Conservation (phyloP, 1,140 invertebrate species). For the Tachypleus tridentatus region DNA sequence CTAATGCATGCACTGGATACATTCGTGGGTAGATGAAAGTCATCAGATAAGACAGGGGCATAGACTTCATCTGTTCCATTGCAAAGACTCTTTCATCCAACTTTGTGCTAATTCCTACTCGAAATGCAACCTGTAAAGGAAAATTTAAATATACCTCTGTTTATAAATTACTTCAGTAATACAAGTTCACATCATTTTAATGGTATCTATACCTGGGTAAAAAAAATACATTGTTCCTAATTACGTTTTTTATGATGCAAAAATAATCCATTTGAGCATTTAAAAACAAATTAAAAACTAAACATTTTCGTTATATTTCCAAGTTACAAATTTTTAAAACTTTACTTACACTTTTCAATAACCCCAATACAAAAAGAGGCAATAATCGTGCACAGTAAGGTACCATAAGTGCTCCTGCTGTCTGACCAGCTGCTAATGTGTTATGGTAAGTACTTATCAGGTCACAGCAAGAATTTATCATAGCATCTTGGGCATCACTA, state of each 20-base stretch:
- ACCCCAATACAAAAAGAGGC: conserved; percentile 77
- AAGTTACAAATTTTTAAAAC: conserved; percentile 1
- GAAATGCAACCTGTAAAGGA: conserved; percentile 59
- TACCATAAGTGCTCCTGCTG: conserved; percentile 51
- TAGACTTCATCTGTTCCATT: conserved; percentile 86
- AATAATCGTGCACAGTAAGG: conserved; percentile 62
- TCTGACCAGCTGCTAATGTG: conserved; percentile 28
- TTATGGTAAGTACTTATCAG: conserved; percentile 65
- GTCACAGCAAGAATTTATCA: conserved; percentile 91
- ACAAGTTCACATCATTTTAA: background rate
- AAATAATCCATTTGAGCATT: no score
- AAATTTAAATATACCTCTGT: conserved; percentile 7
- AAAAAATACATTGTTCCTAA: no score
- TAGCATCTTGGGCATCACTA: conserved; percentile 85
- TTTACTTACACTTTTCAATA: conserved; percentile 74
- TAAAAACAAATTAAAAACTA: no score
- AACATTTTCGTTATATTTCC: no score
- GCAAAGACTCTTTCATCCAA: conserved; percentile 85
- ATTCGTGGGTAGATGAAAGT: conserved; percentile 84
- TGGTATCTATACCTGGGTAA: no score
- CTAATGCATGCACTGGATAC: conserved; percentile 71
- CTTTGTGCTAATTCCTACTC: conserved; percentile 68
- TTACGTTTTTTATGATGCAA: no score
- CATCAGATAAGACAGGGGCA: conserved; percentile 68
- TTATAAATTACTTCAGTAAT: conserved; percentile 1